These are phyloP conservation scores for Harpalus rubripes DNA, from an alignment of 2,888 invertebrate species.

Conservation along the genomic window DNA sequence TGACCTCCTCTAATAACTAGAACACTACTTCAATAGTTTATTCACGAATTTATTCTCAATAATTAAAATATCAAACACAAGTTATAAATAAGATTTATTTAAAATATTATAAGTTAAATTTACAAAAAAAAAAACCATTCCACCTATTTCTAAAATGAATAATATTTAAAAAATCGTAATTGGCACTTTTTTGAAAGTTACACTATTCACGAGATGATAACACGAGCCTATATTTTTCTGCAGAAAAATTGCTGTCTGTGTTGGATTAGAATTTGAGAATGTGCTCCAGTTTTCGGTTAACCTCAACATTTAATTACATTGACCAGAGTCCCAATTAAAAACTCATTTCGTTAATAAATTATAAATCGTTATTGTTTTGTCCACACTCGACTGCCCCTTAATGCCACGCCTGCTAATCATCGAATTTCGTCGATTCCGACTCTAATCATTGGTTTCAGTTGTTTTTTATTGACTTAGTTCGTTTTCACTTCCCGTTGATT, in stretches of 20 bases:
- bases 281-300: slow-evolving; percentile 13
- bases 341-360: slow-evolving; percentile 71
- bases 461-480: slow-evolving; percentile 9
- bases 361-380: slow-evolving; percentile 70
- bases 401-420: slow-evolving; percentile 58
- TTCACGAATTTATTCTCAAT: too few species aligned
- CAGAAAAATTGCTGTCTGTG: background rate
- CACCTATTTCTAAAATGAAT: too few species aligned
- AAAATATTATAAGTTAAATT: too few species aligned
- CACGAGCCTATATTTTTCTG: background rate
- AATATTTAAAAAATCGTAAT: too few species aligned
- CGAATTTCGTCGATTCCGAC: slow-evolving; percentile 43
- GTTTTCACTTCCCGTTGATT: slow-evolving; percentile 15
- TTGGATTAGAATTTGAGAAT: background rate
- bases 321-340: slow-evolving; percentile 70
- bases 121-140: too few species aligned
- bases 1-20: too few species aligned
- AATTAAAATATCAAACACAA: too few species aligned
- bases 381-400: slow-evolving; percentile 67
- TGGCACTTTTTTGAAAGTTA: too few species aligned
- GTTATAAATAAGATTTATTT: too few species aligned
- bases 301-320: slow-evolving; percentile 68
- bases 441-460: slow-evolving; percentile 35
- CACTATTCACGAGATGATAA: too few species aligned
- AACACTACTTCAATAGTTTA: too few species aligned